Percentiles rank a stretch among this genome's conserved stretches.
Conservation (phyloP, 2,888 invertebrate genomes). For the Spodoptera exigua region DNA sequence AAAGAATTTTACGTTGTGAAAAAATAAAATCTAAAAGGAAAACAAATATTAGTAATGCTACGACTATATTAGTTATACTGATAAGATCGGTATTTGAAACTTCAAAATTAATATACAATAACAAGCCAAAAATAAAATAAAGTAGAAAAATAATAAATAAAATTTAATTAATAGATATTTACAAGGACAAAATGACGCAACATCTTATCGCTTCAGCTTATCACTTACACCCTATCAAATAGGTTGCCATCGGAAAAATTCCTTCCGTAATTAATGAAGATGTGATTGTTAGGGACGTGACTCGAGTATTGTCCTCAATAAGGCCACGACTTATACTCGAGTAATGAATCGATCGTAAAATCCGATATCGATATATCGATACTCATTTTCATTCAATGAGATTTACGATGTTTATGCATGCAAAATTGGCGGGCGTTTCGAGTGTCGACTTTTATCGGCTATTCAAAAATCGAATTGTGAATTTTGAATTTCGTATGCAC, state of each 20-base stretch:
- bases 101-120: too few relatives aligned
- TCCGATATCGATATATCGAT: conserved; percentile 81
- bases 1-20: too few relatives aligned
- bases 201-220: conserved; percentile 52
- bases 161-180: too few relatives aligned
- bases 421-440: conserved; percentile 81
- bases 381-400: conserved; percentile 83
- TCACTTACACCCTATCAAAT: conserved; percentile 61
- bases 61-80: too few relatives aligned
- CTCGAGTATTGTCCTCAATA: conserved; percentile 79
- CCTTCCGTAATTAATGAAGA: conserved; percentile 86
- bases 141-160: too few relatives aligned
- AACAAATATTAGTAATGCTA: too few relatives aligned
- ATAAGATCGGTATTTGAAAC: too few relatives aligned
- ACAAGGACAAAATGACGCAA: too few relatives aligned
- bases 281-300: conserved; percentile 69
- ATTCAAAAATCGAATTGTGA: conserved; percentile 75
- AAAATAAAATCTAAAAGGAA: too few relatives aligned
- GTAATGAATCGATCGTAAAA: conserved; percentile 79
- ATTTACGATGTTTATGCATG: conserved; percentile 86
- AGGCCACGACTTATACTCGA: conserved; percentile 70
- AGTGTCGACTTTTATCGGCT: conserved; percentile 84
- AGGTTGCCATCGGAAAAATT: conserved; percentile 74
- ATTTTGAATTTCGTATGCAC: conserved; percentile 70
- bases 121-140: too few relatives aligned